Evolutionary conservation across 1,140 invertebrate genomes (phyloP).

Genomic region (Sarcophaga bullata): DNA sequence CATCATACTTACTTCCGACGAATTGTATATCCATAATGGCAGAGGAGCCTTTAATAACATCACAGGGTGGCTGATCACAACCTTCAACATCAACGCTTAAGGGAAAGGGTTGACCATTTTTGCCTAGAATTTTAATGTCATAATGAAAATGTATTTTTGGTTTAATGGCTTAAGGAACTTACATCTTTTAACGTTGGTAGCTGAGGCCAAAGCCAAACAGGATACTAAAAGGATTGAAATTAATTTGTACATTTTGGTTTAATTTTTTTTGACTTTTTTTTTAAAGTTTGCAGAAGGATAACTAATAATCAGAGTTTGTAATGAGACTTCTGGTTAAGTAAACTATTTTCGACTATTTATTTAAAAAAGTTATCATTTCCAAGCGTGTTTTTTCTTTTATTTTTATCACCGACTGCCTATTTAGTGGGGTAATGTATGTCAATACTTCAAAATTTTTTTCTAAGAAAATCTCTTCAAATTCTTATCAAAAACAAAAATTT

Average conservation of each 20-base stretch:
- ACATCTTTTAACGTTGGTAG: constrained; percentile 45
- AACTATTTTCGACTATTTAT: too few relatives aligned
- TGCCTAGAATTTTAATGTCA: constrained; percentile 47
- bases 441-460: too few relatives aligned
- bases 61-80: constrained; percentile 54
- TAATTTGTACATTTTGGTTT: neutral
- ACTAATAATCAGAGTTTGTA: too few relatives aligned
- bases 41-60: constrained; percentile 54
- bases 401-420: too few relatives aligned
- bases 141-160: neutral
- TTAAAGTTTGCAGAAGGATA: too few relatives aligned
- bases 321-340: too few relatives aligned
- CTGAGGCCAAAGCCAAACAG: neutral
- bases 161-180: constrained; percentile 45
- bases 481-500: too few relatives aligned
- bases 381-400: too few relatives aligned
- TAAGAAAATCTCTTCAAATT: too few relatives aligned
- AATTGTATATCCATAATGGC: constrained; percentile 48
- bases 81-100: constrained; percentile 51
- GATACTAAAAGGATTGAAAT: neutral
- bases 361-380: too few relatives aligned
- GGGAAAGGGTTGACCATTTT: constrained; percentile 51
- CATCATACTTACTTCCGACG: constrained; percentile 16
- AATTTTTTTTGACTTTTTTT: too few relatives aligned
- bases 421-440: too few relatives aligned